A percentile compares a stretch with the other conserved stretches of the same genome.
phyloP scores from a whole-genome alignment of 2,888 invertebrate genomes.

The Pantelozetes paolii region DNA sequence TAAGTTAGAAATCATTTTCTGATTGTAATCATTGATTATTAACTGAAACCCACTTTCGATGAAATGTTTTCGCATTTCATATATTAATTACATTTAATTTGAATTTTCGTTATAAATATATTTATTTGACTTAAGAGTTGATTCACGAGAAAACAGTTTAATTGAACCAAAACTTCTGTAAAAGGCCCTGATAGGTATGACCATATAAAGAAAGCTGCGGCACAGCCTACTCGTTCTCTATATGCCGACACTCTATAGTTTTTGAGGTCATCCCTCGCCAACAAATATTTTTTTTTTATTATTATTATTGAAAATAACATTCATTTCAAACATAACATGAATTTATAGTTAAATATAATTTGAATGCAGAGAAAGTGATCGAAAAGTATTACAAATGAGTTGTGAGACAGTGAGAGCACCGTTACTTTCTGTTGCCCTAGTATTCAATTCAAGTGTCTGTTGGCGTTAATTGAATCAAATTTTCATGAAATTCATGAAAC shows the following conservation, averaged over 20 bases:
- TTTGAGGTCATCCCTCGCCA: slow-evolving; percentile 35
- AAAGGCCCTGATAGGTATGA: slow-evolving; percentile 6
- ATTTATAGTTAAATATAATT: background rate
- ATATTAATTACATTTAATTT: slow-evolving; percentile 12
- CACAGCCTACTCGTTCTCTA: slow-evolving; percentile 1
- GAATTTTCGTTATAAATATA: background rate
- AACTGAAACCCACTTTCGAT: background rate
- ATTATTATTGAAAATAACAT: background rate
- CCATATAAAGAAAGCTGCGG: slow-evolving; percentile 22
- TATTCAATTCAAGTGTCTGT: background rate
- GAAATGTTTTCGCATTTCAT: background rate
- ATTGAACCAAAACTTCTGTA: slow-evolving; percentile 25
- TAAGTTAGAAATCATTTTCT: background rate
- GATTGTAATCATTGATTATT: background rate
- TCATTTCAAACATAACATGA: background rate
- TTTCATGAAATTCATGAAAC: background rate
- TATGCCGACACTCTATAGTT: background rate
- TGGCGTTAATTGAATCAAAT: background rate
- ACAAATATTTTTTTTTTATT: slow-evolving; percentile 30
- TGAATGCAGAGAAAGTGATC: slow-evolving; percentile 25
- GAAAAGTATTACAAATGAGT: background rate
- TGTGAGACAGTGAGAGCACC: background rate
- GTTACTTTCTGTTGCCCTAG: background rate
- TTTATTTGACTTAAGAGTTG: background rate
- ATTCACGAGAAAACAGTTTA: slow-evolving; percentile 9